phyloP scores from a whole-genome alignment of 2,888 invertebrate species.

The Notodonta dromedarius region DNA sequence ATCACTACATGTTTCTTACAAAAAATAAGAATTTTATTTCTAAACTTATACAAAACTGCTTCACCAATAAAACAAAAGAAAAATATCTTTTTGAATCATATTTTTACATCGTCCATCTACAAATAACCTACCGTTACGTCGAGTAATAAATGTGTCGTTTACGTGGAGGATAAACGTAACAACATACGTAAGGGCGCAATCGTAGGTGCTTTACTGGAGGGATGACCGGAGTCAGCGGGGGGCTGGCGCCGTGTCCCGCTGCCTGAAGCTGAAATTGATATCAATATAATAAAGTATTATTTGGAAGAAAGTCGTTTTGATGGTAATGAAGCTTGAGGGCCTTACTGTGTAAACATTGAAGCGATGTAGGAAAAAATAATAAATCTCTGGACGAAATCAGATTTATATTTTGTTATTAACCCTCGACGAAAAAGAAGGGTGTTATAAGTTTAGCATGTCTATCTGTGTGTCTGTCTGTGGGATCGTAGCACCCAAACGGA shows the following conservation, averaged over 20 bases:
- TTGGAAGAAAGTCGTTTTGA: constrained; percentile 27
- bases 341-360: not conserved
- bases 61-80: not conserved
- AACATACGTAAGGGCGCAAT: constrained; percentile 48
- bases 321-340: constrained; percentile 18
- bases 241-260: constrained; percentile 64
- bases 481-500: too few species aligned
- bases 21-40: not conserved
- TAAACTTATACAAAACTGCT: not conserved
- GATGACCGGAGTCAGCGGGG: constrained; percentile 54
- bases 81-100: constrained; percentile 8
- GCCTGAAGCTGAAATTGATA: constrained; percentile 43
- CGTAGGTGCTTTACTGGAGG: constrained; percentile 50
- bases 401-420: too few species aligned
- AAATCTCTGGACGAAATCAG: too few species aligned
- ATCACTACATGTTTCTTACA: too few species aligned
- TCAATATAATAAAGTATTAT: constrained; percentile 43
- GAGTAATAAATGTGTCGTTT: constrained; percentile 43
- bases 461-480: too few species aligned
- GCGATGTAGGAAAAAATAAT: not conserved
- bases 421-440: too few species aligned
- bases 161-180: constrained; percentile 59
- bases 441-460: too few species aligned
- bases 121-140: constrained; percentile 11
- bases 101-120: constrained; percentile 20